Evolutionary conservation across 2,888 invertebrate species (phyloP), one percentile per base, ranked within the genome.

Genomic region (Troides helena): DNA sequence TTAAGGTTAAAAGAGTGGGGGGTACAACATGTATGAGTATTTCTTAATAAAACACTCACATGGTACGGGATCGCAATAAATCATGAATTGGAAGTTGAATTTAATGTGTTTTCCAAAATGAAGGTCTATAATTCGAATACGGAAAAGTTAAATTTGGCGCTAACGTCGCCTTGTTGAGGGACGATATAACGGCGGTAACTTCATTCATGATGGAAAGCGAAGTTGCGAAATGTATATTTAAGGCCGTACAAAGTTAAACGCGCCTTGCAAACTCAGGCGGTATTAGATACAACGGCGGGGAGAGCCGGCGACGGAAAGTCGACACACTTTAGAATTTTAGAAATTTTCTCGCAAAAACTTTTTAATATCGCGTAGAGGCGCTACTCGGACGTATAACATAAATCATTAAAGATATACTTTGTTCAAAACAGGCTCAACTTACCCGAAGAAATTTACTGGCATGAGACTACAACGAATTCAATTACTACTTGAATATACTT

Each of bases 141-240:
- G 70, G 75, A 74, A 81, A 81, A 83, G 80, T 83, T 81, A 81
- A 85, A 83, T 84, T 82, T 78, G 74, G 74, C 72, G 77, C 76
- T 74, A 78, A 77, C 79, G 79, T 77, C 84, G 88, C 87, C 89
- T 90, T 88, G 86, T 90, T 86, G 88, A 87, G 84, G 83, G 82
- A 81, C 84, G 80, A 79, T 82, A 81, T 81, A 82, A 81, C 82
- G 46, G 80, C 80, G 74, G 81, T 87, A 88, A 89, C 86, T 88
- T 83, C 84, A 86, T 87, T 89, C 86, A 81, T 76, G 81, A 79
- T 76, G 74, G 75, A 78, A 77, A 77, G 81, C 76, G 80, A 88
- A 90, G 84, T 89, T 87, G 82, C 74, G 80, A 90, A 90, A 90
- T 90, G 88, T 89, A 89, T 89, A 89, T 89, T 89, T 90, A 88